Percentiles rank a stretch among this genome's conserved stretches.
These are phyloP conservation scores for Semibalanus balanoides DNA, from an alignment of 1,140 invertebrate genomes.

Conservation along the genomic window DNA sequence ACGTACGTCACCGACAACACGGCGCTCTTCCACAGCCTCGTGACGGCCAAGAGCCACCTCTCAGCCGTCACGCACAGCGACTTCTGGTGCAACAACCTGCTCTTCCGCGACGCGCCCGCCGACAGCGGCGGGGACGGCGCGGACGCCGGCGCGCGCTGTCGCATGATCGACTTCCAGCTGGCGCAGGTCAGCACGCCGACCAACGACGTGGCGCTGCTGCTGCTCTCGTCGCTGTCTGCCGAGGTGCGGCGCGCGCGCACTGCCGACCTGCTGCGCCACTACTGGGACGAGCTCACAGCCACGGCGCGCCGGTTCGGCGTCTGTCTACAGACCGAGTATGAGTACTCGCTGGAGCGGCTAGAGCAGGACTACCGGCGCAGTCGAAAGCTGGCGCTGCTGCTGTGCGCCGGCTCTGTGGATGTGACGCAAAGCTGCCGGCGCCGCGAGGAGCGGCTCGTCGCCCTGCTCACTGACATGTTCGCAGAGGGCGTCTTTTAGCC, in stretches of 20 bases:
- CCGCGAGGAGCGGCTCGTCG: slow-evolving; percentile 49
- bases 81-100: slow-evolving; percentile 66
- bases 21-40: slow-evolving; percentile 21
- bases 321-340: slow-evolving; percentile 35
- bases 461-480: slow-evolving; percentile 43
- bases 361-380: slow-evolving; percentile 50
- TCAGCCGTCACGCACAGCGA: slow-evolving; percentile 60
- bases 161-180: slow-evolving; percentile 69
- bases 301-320: slow-evolving; percentile 40
- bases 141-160: slow-evolving; percentile 32
- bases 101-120: slow-evolving; percentile 43
- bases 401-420: slow-evolving; percentile 64
- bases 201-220: slow-evolving; percentile 60
- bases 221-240: slow-evolving; percentile 57
- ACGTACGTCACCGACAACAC: slow-evolving; percentile 23
- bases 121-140: slow-evolving; percentile 28
- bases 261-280: slow-evolving; percentile 45
- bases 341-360: slow-evolving; percentile 36
- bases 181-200: slow-evolving; percentile 56
- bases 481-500: slow-evolving; percentile 37
- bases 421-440: slow-evolving; percentile 48
- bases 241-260: slow-evolving; percentile 46
- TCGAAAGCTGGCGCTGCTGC: slow-evolving; percentile 50
- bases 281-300: slow-evolving; percentile 45
- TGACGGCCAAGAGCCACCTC: slow-evolving; percentile 35